Conservation (phyloP, 1,140 invertebrate genomes). For the Aphelenchoides fujianensis region DNA sequence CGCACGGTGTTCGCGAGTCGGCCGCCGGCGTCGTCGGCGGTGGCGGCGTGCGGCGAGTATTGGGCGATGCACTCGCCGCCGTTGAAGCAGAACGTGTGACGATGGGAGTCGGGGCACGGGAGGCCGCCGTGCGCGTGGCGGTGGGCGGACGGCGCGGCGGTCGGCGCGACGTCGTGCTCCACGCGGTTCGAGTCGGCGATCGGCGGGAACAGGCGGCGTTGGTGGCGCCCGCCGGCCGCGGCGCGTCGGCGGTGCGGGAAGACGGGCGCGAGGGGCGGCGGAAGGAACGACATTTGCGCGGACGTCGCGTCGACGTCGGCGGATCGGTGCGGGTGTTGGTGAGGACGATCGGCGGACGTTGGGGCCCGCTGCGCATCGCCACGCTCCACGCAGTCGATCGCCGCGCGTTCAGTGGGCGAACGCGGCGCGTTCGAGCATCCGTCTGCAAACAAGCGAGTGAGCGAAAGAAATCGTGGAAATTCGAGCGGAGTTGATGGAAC, state of each 20-base stretch:
- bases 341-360: neutral
- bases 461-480: too few relatives aligned
- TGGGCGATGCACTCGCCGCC: constrained; percentile 26
- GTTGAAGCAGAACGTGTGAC: constrained; percentile 34
- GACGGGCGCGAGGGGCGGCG: neutral
- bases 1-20: neutral
- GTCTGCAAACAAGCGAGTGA: too few relatives aligned
- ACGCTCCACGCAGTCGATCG: neutral
- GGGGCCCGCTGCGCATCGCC: neutral
- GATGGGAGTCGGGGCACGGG: constrained; percentile 26
- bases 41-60: too few relatives aligned
- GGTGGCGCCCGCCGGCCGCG: too few relatives aligned
- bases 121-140: neutral
- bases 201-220: too few relatives aligned
- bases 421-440: neutral
- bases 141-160: neutral
- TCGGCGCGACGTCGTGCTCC: too few relatives aligned
- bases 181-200: too few relatives aligned
- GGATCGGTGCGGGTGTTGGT: neutral
- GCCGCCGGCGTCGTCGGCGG: neutral
- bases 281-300: neutral
- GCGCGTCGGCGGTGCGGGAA: too few relatives aligned
- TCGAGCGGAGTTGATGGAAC: too few relatives aligned
- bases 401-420: neutral
- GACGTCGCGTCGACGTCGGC: too few relatives aligned